phyloP scores from a whole-genome alignment of 1,140 invertebrate species.

The Macrocentrus cingulum region DNA sequence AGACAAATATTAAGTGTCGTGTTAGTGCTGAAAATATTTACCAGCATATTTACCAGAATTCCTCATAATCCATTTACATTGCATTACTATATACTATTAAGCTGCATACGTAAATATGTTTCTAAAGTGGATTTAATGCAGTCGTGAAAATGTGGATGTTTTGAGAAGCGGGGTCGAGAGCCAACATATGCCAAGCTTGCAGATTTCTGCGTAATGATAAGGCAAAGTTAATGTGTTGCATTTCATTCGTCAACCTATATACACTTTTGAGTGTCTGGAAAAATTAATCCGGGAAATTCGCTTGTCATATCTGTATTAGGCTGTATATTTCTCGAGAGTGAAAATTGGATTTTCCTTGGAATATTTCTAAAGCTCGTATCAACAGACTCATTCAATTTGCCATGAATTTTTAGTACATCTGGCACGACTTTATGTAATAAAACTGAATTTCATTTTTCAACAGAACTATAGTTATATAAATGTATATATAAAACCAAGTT shows the following conservation, averaged over 20 bases:
- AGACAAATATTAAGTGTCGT: too few relatives aligned
- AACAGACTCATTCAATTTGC: slow-evolving; percentile 1
- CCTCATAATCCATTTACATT: too few relatives aligned
- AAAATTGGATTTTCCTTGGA: slow-evolving; percentile 7
- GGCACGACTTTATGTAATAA: background rate
- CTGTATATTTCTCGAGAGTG: background rate
- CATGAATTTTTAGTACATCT: slow-evolving; percentile 14
- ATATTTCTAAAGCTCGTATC: slow-evolving; percentile 1
- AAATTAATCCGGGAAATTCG: slow-evolving; percentile 10
- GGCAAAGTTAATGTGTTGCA: slow-evolving; percentile 9
- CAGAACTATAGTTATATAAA: too few relatives aligned
- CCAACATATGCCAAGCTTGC: slow-evolving; percentile 18
- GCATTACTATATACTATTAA: too few relatives aligned
- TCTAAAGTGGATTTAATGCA: background rate
- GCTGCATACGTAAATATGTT: background rate
- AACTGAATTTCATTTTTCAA: background rate
- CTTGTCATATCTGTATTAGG: background rate
- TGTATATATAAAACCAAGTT: background rate
- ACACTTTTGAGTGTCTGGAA: slow-evolving; percentile 8
- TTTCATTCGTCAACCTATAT: slow-evolving; percentile 16
- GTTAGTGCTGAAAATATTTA: too few relatives aligned
- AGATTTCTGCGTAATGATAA: slow-evolving; percentile 17
- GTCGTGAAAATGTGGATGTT: background rate
- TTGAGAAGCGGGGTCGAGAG: background rate
- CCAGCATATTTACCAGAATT: too few relatives aligned